Evolutionary conservation across 2,113 vertebrate species (phyloP).

Genomic region (Sula dactylatra): DNA sequence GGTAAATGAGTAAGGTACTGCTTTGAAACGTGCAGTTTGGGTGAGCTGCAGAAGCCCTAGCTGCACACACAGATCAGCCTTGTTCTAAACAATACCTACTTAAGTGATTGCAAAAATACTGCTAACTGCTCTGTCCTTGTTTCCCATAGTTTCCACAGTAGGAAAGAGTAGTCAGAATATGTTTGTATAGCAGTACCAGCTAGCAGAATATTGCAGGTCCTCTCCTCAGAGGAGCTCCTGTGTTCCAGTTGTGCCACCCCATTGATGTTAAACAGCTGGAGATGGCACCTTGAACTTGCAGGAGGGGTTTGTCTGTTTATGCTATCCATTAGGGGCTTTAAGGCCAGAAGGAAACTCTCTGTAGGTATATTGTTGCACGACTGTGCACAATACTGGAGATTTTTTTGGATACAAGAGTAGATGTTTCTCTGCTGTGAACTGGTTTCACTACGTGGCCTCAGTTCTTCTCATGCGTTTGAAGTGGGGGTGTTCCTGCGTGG

Average conservation of each 20-base stretch:
- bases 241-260: neutral
- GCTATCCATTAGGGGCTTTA: rapidly evolving
- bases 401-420: neutral
- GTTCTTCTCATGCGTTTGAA: rapidly evolving
- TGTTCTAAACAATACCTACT: neutral
- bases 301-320: neutral
- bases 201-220: neutral
- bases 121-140: neutral
- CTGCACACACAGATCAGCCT: too few species aligned
- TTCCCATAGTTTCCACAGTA: neutral
- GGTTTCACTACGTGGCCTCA: rapidly evolving
- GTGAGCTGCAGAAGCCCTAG: too few species aligned
- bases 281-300: rapidly evolving
- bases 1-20: neutral
- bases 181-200: neutral
- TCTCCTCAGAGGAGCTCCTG: neutral
- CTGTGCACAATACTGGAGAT: neutral
- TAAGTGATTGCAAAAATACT: neutral
- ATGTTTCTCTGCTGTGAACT: neutral
- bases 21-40: too few species aligned
- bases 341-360: neutral
- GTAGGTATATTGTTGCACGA: neutral
- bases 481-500: rapidly evolving
- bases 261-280: neutral
- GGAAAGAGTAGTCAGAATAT: neutral